phyloP scores from a whole-genome alignment of 2,797 vertebrate species.

The Arnoldichthys spilopterus region DNA sequence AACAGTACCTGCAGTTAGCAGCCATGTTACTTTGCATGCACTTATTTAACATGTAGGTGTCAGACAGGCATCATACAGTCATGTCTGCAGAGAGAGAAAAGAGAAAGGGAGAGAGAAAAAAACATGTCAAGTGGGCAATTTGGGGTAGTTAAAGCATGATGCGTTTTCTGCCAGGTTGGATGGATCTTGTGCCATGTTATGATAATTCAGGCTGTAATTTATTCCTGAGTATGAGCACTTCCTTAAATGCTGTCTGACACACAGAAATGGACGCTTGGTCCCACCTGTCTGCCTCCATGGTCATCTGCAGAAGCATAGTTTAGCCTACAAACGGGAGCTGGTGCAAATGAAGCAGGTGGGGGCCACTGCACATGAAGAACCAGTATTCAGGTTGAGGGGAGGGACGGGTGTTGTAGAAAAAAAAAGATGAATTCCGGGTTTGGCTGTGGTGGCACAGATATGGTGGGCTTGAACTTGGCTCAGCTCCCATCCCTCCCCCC shows the following conservation, averaged over 20 bases:
- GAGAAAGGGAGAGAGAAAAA: not conserved
- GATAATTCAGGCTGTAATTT: constrained; percentile 72
- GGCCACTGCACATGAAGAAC: not conserved
- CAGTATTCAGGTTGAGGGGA: constrained; percentile 2
- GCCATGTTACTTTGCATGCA: constrained; percentile 30
- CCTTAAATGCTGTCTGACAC: constrained; percentile 41
- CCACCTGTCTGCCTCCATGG: constrained; percentile 19
- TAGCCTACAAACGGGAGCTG: not conserved
- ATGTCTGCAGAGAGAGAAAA: constrained; percentile 29
- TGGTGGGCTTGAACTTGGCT: constrained; percentile 35
- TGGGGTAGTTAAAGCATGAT: constrained; percentile 58
- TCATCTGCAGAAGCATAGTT: constrained; percentile 13
- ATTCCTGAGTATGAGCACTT: constrained; percentile 55
- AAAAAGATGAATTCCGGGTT: not conserved
- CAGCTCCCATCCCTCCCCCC: constrained; percentile 25
- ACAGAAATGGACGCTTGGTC: constrained; percentile 20
- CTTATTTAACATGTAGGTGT: constrained; percentile 36
- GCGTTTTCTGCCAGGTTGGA: constrained; percentile 65
- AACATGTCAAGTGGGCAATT: constrained; percentile 64
- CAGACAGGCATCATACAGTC: constrained; percentile 39
- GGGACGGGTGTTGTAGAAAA: not conserved
- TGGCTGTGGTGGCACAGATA: constrained; percentile 19
- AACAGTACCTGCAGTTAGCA: constrained; percentile 68
- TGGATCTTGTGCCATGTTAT: constrained; percentile 63
- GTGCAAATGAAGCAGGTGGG: constrained; percentile 15